phyloP scores from a whole-genome alignment of 2,113 vertebrate species.

The Morone saxatilis region DNA sequence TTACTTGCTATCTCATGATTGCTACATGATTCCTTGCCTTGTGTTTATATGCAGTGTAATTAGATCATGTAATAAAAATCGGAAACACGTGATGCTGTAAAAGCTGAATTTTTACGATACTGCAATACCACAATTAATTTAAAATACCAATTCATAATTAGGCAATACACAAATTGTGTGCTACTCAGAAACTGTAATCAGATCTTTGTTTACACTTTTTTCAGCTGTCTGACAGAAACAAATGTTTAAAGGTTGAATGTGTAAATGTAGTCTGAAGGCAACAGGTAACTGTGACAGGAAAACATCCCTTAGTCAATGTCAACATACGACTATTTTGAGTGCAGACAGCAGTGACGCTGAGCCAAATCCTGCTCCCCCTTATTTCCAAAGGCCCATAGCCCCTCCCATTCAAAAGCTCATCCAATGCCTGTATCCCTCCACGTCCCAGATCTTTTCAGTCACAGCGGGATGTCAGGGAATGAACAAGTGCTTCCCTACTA shows the following conservation, averaged over 20 bases:
- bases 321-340: constrained; percentile 51
- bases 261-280: not conserved
- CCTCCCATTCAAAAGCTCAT: constrained; percentile 36
- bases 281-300: constrained; percentile 12
- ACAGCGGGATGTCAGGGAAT: constrained; percentile 79
- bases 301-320: constrained; percentile 13
- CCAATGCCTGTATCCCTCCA: constrained; percentile 17
- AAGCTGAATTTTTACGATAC: not conserved
- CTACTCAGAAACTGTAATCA: not conserved
- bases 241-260: not conserved
- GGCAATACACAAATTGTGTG: not conserved
- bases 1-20: no score
- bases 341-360: constrained; percentile 34
- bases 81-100: not conserved
- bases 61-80: not conserved
- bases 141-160: not conserved
- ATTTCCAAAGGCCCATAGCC: constrained; percentile 14
- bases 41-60: no score
- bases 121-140: not conserved
- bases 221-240: not conserved
- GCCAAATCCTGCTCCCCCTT: constrained; percentile 46
- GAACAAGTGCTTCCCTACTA: constrained; percentile 80
- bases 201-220: not conserved
- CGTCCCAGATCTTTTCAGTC: constrained; percentile 58
- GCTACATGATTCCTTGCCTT: no score